Conservation (phyloP, 2,113 vertebrate species). For the Orthonyx spaldingii region DNA sequence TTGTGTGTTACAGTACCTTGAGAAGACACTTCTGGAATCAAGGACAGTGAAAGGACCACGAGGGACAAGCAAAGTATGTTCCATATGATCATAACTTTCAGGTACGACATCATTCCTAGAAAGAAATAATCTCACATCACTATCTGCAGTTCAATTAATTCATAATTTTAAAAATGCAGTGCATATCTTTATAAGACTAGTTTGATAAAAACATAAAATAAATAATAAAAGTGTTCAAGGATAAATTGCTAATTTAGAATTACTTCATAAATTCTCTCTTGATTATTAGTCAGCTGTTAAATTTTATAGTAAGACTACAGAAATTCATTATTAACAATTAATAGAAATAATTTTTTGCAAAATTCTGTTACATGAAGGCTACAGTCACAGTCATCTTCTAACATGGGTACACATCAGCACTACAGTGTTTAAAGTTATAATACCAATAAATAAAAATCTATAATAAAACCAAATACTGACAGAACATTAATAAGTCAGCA, state of each 20-base stretch:
- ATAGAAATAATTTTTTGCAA: not conserved
- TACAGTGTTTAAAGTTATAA: not conserved
- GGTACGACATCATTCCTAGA: conserved; percentile 23
- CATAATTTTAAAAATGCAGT: not conserved
- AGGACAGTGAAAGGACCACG: conserved; percentile 42
- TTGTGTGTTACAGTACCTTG: conserved; percentile 64
- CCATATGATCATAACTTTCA: conserved; percentile 59
- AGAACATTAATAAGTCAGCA: not conserved
- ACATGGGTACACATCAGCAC: not conserved
- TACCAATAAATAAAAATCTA: not conserved
- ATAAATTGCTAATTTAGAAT: not conserved
- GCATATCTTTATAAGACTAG: not conserved
- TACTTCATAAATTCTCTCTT: not conserved
- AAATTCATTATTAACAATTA: not conserved
- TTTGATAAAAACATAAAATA: not conserved
- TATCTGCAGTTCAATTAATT: not conserved
- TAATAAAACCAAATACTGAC: not conserved
- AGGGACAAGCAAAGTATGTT: conserved; percentile 30
- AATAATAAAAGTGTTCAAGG: not conserved
- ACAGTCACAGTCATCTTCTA: not conserved
- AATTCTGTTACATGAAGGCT: not conserved
- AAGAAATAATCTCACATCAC: not conserved
- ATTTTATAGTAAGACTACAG: not conserved
- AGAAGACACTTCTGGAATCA: conserved; percentile 66
- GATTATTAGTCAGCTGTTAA: not conserved